These are phyloP conservation scores for Camponotus fellah DNA, from an alignment of 2,888 invertebrate genomes.

Conservation along the genomic window DNA sequence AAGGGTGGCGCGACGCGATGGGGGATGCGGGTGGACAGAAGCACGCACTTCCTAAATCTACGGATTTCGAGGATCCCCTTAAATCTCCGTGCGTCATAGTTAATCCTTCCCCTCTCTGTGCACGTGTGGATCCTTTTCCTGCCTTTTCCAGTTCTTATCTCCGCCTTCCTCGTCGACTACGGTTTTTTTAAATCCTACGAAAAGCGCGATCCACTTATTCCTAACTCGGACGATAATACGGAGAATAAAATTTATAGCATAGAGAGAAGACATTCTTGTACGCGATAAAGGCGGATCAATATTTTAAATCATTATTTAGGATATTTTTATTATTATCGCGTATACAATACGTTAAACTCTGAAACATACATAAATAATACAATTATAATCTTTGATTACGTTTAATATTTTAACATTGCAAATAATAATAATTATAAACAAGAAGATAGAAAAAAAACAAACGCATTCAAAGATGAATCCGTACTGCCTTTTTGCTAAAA, in stretches of 20 bases:
- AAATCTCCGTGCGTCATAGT: slow-evolving; percentile 70
- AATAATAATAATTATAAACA: neutral
- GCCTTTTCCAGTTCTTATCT: slow-evolving; percentile 60
- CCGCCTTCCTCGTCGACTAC: slow-evolving; percentile 33
- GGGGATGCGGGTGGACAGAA: slow-evolving; percentile 55
- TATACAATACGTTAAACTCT: neutral
- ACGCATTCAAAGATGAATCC: neutral
- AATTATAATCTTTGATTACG: neutral
- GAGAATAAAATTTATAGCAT: neutral
- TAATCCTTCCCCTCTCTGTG: slow-evolving; percentile 66
- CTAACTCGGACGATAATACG: neutral
- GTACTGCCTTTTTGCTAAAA: neutral
- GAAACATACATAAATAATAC: neutral
- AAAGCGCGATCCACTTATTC: slow-evolving; percentile 23
- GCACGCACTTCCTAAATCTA: slow-evolving; percentile 76
- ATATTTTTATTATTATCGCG: neutral
- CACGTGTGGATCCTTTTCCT: slow-evolving; percentile 55
- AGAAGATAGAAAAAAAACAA: neutral
- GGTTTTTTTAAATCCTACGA: slow-evolving; percentile 51
- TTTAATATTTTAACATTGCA: neutral
- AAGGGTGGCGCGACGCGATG: slow-evolving; percentile 36
- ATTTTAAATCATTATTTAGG: neutral
- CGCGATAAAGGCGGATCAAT: neutral
- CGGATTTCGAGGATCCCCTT: slow-evolving; percentile 70
- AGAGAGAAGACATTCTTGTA: neutral